These are phyloP conservation scores for Mustela erminea DNA, from an alignment of 2,797 vertebrate genomes.

Conservation along the genomic window DNA sequence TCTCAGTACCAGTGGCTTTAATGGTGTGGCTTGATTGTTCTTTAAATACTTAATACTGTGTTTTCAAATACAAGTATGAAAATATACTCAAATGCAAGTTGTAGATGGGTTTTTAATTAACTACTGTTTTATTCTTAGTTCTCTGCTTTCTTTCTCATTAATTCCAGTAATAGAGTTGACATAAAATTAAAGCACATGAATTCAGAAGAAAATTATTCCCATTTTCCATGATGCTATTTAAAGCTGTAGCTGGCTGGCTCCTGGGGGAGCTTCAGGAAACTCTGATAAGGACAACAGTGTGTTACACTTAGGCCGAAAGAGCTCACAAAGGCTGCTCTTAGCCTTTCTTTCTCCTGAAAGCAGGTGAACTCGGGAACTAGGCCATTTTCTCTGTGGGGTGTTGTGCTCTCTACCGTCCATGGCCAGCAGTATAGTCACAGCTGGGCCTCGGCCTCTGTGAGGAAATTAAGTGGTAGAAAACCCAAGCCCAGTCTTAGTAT, in stretches of 20 bases:
- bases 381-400: not conserved
- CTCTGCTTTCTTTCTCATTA: constrained; percentile 54
- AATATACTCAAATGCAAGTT: not conserved
- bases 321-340: not conserved
- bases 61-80: not conserved
- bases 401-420: fast-evolving
- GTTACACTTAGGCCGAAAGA: not conserved
- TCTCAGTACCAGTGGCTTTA: not conserved
- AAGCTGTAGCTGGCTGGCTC: not conserved
- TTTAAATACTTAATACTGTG: not conserved
- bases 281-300: not conserved
- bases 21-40: constrained; percentile 3
- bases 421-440: not conserved
- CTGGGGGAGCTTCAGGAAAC: not conserved
- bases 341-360: not conserved
- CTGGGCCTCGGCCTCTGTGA: not conserved
- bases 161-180: constrained; percentile 43
- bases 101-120: constrained; percentile 51
- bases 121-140: constrained; percentile 46
- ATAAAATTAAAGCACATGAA: constrained; percentile 44
- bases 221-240: not conserved
- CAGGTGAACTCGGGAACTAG: not conserved
- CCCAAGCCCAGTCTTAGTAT: not conserved
- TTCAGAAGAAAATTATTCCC: constrained; percentile 11
- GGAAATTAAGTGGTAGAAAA: not conserved